These are phyloP conservation scores for Lagorchestes hirsutus DNA, from an alignment of 2,797 vertebrate genomes.

Conservation along the genomic window DNA sequence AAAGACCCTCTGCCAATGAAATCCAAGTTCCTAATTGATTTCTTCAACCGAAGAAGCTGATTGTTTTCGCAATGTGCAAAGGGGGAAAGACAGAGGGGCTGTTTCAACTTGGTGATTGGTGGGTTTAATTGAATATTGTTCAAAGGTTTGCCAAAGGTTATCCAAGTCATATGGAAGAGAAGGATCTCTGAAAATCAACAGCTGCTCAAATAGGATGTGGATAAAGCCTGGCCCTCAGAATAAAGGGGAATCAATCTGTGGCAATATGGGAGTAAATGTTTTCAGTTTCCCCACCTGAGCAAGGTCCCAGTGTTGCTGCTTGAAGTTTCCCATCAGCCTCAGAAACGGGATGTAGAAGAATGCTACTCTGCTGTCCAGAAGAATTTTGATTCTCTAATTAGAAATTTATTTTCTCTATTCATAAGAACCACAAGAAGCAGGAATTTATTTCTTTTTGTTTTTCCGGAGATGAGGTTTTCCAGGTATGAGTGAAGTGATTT, in stretches of 20 bases:
- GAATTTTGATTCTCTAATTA: constrained; percentile 54
- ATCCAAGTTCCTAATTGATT: constrained; percentile 28
- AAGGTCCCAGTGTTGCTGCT: constrained; percentile 40
- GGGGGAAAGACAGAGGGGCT: constrained; percentile 16
- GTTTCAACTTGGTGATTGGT: constrained; percentile 49
- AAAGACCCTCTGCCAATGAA: background rate
- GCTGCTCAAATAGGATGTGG: constrained; percentile 7
- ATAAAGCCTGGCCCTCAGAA: background rate
- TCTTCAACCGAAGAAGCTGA: constrained; percentile 21
- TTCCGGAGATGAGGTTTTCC: constrained; percentile 27
- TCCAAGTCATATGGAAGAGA: constrained; percentile 40
- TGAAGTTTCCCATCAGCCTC: constrained; percentile 2
- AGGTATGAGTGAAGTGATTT: constrained; percentile 62
- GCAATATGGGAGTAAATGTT: background rate
- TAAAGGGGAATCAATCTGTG: constrained; percentile 15
- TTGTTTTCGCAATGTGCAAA: constrained; percentile 31
- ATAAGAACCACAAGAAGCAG: background rate
- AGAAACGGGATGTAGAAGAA: constrained; percentile 26
- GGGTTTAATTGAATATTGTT: constrained; percentile 55
- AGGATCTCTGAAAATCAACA: constrained; percentile 50
- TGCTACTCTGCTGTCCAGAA: constrained; percentile 26
- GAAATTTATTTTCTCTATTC: constrained; percentile 60
- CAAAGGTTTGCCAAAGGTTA: constrained; percentile 51
- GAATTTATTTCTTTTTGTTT: constrained; percentile 49
- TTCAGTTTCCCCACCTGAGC: background rate